Evolutionary conservation across 1,140 invertebrate species (phyloP).

Genomic region (Diploscapter pachys): DNA sequence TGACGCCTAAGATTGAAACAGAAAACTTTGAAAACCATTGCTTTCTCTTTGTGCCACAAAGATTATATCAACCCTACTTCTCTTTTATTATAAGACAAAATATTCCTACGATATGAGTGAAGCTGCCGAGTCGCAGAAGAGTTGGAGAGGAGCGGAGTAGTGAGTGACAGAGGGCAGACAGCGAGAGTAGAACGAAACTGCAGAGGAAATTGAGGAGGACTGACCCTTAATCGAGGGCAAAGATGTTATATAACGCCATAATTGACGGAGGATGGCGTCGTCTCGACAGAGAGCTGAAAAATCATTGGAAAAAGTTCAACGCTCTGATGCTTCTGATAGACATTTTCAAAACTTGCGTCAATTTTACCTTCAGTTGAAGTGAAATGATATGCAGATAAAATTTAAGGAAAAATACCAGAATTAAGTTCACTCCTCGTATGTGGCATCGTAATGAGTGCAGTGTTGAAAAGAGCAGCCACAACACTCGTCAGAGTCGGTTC

Average conservation of each 20-base stretch:
- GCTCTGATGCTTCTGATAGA: not conserved
- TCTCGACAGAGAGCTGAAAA: slow-evolving; percentile 81
- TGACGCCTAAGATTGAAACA: no score
- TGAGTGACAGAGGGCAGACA: slow-evolving; percentile 61
- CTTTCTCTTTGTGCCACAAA: not conserved
- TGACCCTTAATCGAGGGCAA: slow-evolving; percentile 7
- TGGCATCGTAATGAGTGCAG: slow-evolving; percentile 79
- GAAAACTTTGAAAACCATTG: no score
- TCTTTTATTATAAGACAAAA: slow-evolving; percentile 33
- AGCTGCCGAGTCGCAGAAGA: slow-evolving; percentile 93
- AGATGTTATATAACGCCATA: slow-evolving; percentile 79
- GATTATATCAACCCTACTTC: not conserved
- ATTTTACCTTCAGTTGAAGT: slow-evolving; percentile 10
- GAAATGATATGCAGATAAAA: no score
- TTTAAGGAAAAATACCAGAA: slow-evolving; percentile 68
- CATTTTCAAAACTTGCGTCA: not conserved
- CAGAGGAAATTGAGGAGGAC: not conserved
- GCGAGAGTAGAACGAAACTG: not conserved
- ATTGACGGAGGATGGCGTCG: slow-evolving; percentile 79
- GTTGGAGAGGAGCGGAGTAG: slow-evolving; percentile 70
- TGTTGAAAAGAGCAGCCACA: slow-evolving; percentile 86
- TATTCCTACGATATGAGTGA: slow-evolving; percentile 87
- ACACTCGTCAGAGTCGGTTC: slow-evolving; percentile 76
- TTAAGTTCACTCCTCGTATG: slow-evolving; percentile 89
- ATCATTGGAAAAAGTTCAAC: not conserved